These are phyloP conservation scores for Eudyptes chrysolophus DNA, from an alignment of 2,113 vertebrate species.

Conservation along the genomic window DNA sequence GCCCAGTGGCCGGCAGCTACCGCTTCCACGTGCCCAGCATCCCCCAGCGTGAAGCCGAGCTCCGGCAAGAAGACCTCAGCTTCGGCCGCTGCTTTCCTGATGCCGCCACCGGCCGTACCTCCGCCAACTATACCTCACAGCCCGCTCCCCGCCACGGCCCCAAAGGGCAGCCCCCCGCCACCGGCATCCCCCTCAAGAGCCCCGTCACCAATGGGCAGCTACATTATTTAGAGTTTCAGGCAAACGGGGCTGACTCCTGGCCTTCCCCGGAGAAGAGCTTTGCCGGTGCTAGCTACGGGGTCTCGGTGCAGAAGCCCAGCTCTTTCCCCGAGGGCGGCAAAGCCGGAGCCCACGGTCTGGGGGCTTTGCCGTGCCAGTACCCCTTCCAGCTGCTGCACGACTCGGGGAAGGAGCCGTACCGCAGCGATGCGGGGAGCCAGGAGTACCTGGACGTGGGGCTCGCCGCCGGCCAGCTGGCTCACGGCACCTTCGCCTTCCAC, in stretches of 20 bases:
- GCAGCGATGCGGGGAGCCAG: slow-evolving; percentile 65
- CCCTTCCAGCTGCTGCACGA: slow-evolving; percentile 83
- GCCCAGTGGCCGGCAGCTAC: slow-evolving; percentile 77
- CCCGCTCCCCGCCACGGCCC: slow-evolving; percentile 49
- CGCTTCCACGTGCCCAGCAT: slow-evolving; percentile 82
- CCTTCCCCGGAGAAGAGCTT: slow-evolving; percentile 85
- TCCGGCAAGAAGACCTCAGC: slow-evolving; percentile 80
- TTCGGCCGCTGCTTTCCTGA: slow-evolving; percentile 85
- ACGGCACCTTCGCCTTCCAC: slow-evolving; percentile 80
- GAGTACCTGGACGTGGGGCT: slow-evolving; percentile 75
- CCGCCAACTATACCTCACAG: slow-evolving; percentile 90
- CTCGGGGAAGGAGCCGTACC: slow-evolving; percentile 75
- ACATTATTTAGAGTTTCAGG: slow-evolving; percentile 83
- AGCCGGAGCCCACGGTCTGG: slow-evolving; percentile 59
- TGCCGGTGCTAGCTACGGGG: slow-evolving; percentile 82
- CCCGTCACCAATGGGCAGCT: slow-evolving; percentile 74
- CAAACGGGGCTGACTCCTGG: slow-evolving; percentile 79
- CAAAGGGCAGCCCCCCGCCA: slow-evolving; percentile 63
- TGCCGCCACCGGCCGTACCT: slow-evolving; percentile 77
- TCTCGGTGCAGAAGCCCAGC: slow-evolving; percentile 77
- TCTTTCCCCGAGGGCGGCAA: slow-evolving; percentile 80
- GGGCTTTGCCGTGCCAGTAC: slow-evolving; percentile 78
- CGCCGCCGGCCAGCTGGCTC: slow-evolving; percentile 70
- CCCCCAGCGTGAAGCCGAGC: slow-evolving; percentile 78
- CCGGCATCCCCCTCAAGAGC: slow-evolving; percentile 68